Evolutionary conservation across 2,888 invertebrate species (phyloP), one percentile per base, ranked within the genome.

Genomic region (Erebia ligea): DNA sequence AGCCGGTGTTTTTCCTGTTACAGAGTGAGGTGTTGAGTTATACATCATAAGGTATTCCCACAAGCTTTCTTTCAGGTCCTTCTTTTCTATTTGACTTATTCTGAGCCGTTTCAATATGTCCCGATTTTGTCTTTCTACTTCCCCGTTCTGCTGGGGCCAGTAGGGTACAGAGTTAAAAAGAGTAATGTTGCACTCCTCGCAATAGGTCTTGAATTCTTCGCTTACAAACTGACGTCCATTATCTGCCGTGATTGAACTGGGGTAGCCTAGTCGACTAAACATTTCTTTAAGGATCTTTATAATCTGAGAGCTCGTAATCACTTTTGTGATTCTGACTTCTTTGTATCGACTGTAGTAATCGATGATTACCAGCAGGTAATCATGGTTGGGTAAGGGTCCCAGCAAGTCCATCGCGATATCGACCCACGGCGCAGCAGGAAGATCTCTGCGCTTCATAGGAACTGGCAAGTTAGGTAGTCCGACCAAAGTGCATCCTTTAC

Each of bases 281-380:
- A 79, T 75, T 61, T 80, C 78, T 74, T 77, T 77, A 9, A 81
- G 21, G 0, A 74, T 11, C 57, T 71, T 70, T n/a, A 79, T 77
- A 8, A 74, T 79, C 5, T 73, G 48, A 9, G 34, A 4, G 5
- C 73, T 68, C 1, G 77, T 74, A 2, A 76, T 76, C 3, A 6
- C 45, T 63, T 67, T 68, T 0, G 34, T 71, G 1, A 78, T 66
- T 69, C 77, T 79, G 1, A 79, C 21, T 57, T 77, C 77, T 62
- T 77, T 76, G 61, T 80, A 80, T 1, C 79, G 25, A 17, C 73
- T 74, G 65, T 73, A 80, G 48, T 79, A 80, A 13, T 81, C 77
- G 4, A 80, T 45, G 0, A 79, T 11, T 0, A 79, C 77, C 0
- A 80, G 61, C 0, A 80, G 8, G 48, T 79, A 74, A 6, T 79